These are phyloP conservation scores for Antechinus stuartii DNA, from an alignment of 2,113 vertebrate species.

Conservation along the genomic window DNA sequence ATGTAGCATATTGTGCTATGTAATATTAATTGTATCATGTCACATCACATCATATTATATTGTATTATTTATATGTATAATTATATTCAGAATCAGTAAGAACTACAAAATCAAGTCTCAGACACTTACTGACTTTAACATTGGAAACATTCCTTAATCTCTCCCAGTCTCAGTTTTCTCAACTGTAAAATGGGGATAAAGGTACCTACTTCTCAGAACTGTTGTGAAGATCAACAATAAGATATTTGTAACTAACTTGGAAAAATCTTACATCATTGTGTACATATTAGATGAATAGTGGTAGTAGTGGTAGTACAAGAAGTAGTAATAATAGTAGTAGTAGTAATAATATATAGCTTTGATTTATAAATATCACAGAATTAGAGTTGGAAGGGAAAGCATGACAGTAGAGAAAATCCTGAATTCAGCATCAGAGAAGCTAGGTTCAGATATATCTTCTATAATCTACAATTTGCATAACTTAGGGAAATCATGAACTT, in stretches of 20 bases:
- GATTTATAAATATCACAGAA: not conserved
- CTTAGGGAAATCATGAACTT: not conserved
- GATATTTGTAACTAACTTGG: not conserved
- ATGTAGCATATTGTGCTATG: not conserved
- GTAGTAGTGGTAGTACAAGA: no score
- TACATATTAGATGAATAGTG: not conserved
- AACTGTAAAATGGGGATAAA: not conserved
- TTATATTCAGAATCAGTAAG: not conserved
- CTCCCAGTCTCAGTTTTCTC: not conserved
- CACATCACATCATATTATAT: not conserved
- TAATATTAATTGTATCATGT: not conserved
- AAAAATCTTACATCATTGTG: not conserved
- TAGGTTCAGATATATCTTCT: not conserved
- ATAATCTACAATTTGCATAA: not conserved
- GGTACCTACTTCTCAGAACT: not conserved
- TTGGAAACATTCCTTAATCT: not conserved
- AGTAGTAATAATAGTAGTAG: no score
- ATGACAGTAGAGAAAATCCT: not conserved
- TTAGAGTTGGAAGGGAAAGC: not conserved
- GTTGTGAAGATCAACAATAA: not conserved
- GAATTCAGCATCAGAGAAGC: not conserved
- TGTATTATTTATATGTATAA: not conserved
- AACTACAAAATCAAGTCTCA: not conserved
- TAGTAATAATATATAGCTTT: not conserved
- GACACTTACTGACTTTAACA: not conserved